These are phyloP conservation scores for Dendroctonus ponderosae DNA, from an alignment of 1,140 invertebrate species.

Conservation along the genomic window DNA sequence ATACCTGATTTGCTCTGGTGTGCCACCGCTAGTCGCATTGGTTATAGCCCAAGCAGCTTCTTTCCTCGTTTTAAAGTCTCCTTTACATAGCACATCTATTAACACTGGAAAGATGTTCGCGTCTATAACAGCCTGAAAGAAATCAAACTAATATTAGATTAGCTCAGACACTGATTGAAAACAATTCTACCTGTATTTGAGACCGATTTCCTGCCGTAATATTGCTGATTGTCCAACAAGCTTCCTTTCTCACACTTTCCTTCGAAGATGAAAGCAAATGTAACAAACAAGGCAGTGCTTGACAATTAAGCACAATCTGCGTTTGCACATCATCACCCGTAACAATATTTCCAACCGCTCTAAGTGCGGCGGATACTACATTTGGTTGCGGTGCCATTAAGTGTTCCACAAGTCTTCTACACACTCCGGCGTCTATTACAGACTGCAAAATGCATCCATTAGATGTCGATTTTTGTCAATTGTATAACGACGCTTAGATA, in stretches of 20 bases:
- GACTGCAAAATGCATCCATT: slow-evolving; percentile 57
- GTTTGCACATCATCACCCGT: slow-evolving; percentile 97
- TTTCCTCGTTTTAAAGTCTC: slow-evolving; percentile 95
- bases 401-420: slow-evolving; percentile 88
- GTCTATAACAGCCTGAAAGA: slow-evolving; percentile 84
- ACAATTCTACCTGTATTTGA: slow-evolving; percentile 75
- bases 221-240: slow-evolving; percentile 98
- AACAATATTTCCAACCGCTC: slow-evolving; percentile 97
- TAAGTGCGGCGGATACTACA: slow-evolving; percentile 91
- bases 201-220: slow-evolving; percentile 94
- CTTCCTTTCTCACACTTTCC: slow-evolving; percentile 92
- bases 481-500: too few species aligned
- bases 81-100: slow-evolving; percentile 87
- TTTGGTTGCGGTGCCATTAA: slow-evolving; percentile 87
- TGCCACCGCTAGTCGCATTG: slow-evolving; percentile 94
- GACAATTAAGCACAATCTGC: slow-evolving; percentile 90
- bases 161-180: not conserved
- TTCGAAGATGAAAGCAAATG: slow-evolving; percentile 76
- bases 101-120: slow-evolving; percentile 91
- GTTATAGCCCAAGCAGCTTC: slow-evolving; percentile 98
- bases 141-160: slow-evolving; percentile 5
- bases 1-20: slow-evolving; percentile 83
- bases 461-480: not conserved
- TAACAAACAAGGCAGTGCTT: slow-evolving; percentile 81
- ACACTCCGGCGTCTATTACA: slow-evolving; percentile 95